Base-by-base conservation (phyloP, 1,140 invertebrate genomes). In the Amyelois transitella region DNA sequence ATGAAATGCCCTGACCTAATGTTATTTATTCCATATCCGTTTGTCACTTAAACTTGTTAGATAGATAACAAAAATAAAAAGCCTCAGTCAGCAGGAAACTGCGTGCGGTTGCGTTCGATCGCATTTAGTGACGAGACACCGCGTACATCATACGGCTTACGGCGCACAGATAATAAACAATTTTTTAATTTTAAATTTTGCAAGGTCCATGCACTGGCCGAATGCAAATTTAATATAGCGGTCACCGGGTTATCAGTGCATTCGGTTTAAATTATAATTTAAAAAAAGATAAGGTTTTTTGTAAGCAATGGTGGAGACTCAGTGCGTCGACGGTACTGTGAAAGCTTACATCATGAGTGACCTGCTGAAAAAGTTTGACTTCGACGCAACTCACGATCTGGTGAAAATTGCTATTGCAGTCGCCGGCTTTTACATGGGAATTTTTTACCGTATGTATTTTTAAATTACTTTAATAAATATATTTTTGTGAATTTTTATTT, bases 271-370 rank as follows among this genome's bases (percentile, higher is more conserved):
- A 60, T 45, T 64, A 55, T 48, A 45, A 61, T 57, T 61, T 50
- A 55, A 60, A 52, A 64, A 44, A 65, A 62, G 50, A 60, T 22
- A 48, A 24, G 48, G 17, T 53, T 43, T 64, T 59, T 63, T 51
- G 48, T 55, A 21, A 51, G 58, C 45, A 51, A 85, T 87, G 81
- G 84, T 85, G 51, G 76, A 87, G 51, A 79, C 59, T 60, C 77
- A 81, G 77, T 87, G 84, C 56, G 69, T 64, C 48, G 55, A 20
- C 25, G 18, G 81, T 47, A 72, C 75, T 43, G 73, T 87, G 53
- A 85, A 82, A 67, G 72, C 78, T 51, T 85, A 75, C 76, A 85
- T 87, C 65, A 85, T 85, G 81, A 85, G 81, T 77, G 81, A 87
- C 63, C 62, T 85, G 43, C 61, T 85, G 56, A 82, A 82, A 59